A percentile compares a stretch with the other conserved stretches of the same genome.
phyloP scores from a whole-genome alignment of 2,113 vertebrate species.

The Todiramphus saurophagus region DNA sequence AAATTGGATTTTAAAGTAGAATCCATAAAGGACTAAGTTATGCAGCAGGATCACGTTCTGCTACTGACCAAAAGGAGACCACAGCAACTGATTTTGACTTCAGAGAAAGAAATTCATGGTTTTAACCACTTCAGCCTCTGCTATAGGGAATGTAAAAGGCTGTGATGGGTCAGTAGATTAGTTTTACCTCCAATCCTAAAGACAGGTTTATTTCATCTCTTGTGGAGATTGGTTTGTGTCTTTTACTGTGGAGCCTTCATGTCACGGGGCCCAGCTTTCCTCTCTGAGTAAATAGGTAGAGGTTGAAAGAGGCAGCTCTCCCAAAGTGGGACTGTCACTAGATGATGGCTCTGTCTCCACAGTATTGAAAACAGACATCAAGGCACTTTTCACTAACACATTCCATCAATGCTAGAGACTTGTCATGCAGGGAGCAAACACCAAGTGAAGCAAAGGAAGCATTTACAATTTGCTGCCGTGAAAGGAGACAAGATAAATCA shows the following conservation, averaged over 20 bases:
- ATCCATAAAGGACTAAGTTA: not conserved
- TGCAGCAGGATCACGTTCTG: not conserved
- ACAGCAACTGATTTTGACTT: not conserved
- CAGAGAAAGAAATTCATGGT: not conserved
- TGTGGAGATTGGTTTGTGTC: not conserved
- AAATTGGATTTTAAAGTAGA: not conserved
- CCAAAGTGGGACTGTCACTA: not conserved
- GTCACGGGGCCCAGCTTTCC: not conserved
- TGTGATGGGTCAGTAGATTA: not conserved
- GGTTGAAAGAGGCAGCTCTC: not conserved
- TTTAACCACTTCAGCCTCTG: not conserved
- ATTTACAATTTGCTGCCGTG: slow-evolving; percentile 51
- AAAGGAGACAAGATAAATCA: slow-evolving; percentile 62
- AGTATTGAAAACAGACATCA: slow-evolving; percentile 4
- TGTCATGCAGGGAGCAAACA: slow-evolving; percentile 42
- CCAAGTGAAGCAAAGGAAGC: slow-evolving; percentile 14
- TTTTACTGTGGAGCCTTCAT: not conserved
- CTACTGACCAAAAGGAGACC: not conserved
- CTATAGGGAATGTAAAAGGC: not conserved
- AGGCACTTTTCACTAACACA: slow-evolving; percentile 41
- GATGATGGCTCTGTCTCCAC: not conserved
- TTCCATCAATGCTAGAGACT: slow-evolving; percentile 43
- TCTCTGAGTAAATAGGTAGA: not conserved
- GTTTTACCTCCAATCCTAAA: not conserved
- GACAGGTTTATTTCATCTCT: not conserved